A percentile compares a stretch with the other conserved stretches of the same genome.
These are phyloP conservation scores for Stichodactyla helianthus DNA, from an alignment of 64 coral and sea anemone species.

Conservation along the genomic window DNA sequence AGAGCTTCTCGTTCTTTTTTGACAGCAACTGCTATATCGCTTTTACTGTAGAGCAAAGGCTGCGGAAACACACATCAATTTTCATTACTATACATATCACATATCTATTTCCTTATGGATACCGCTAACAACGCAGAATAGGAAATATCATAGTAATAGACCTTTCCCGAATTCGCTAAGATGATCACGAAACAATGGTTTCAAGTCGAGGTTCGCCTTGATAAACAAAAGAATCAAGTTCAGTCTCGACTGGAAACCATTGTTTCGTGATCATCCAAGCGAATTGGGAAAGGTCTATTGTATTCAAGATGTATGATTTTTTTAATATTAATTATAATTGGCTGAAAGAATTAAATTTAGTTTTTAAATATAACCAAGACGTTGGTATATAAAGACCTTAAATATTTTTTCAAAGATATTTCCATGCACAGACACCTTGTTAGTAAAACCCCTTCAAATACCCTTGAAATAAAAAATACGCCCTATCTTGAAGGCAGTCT, in stretches of 20 bases:
- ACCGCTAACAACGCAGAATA: background rate
- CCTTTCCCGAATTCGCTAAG: no score
- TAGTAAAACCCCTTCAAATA: background rate
- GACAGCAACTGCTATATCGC: conserved; percentile 66
- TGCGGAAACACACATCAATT: conserved; percentile 7
- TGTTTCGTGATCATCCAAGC: no score
- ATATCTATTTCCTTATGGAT: background rate
- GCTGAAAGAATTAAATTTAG: no score
- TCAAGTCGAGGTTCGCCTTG: no score
- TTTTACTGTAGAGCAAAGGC: conserved; percentile 65
- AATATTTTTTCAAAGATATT: background rate
- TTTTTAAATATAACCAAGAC: background rate
- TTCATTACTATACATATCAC: background rate
- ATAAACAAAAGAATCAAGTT: no score
- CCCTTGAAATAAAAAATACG: background rate
- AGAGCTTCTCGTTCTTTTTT: conserved; percentile 73
- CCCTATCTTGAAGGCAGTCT: background rate
- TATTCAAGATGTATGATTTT: background rate
- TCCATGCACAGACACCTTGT: background rate
- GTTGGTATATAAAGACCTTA: background rate
- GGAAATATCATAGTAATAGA: background rate
- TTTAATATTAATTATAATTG: background rate
- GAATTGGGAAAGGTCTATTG: no score
- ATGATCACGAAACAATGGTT: no score
- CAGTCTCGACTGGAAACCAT: no score